These are phyloP conservation scores for Nemurella pictetii DNA, from an alignment of 2,888 invertebrate species.

Conservation along the genomic window DNA sequence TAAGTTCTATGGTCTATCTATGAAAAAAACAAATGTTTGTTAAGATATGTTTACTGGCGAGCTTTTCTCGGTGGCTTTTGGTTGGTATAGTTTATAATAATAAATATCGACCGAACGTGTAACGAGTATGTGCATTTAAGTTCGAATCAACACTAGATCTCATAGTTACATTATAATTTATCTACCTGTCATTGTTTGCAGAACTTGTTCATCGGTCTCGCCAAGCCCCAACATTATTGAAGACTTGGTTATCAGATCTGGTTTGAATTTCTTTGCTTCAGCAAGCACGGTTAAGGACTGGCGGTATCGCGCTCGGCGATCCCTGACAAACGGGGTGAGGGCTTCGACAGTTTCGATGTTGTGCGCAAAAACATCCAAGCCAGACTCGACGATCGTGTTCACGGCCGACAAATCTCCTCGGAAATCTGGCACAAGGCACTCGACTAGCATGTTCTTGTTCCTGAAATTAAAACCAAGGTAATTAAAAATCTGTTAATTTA, in stretches of 20 bases:
- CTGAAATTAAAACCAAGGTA: slow-evolving; percentile 48
- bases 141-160: not conserved
- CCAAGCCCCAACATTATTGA: slow-evolving; percentile 98
- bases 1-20: not conserved
- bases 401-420: slow-evolving; percentile 77
- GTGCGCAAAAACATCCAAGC: slow-evolving; percentile 96
- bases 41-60: too few relatives aligned
- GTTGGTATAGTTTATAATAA: too few relatives aligned
- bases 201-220: slow-evolving; percentile 84
- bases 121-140: too few relatives aligned
- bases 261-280: slow-evolving; percentile 78
- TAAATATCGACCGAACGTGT: too few relatives aligned
- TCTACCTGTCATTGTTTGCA: slow-evolving; percentile 77
- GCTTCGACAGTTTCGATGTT: slow-evolving; percentile 96
- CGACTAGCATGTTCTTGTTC: slow-evolving; percentile 85
- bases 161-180: not conserved
- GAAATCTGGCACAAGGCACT: slow-evolving; percentile 97
- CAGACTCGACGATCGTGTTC: slow-evolving; percentile 73
- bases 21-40: too few relatives aligned
- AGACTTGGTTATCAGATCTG: slow-evolving; percentile 90
- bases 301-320: slow-evolving; percentile 86
- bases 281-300: slow-evolving; percentile 85
- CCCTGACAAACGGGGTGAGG: slow-evolving; percentile 89
- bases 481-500: not conserved
- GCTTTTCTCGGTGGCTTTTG: too few relatives aligned